These are phyloP conservation scores for Papilio glaucus DNA, from an alignment of 1,140 invertebrate species.

Conservation along the genomic window DNA sequence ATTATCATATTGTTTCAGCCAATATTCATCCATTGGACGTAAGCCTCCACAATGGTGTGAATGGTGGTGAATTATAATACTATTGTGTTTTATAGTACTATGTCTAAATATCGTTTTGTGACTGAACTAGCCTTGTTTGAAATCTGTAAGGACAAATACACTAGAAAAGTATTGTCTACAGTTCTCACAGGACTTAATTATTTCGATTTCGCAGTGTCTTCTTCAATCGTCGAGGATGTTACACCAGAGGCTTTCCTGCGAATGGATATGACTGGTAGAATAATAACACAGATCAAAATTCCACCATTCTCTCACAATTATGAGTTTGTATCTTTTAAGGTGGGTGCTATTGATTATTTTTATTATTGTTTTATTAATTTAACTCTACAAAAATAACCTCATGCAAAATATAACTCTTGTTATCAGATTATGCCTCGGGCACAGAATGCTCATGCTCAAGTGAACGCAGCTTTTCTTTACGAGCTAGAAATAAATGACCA, in stretches of 20 bases:
- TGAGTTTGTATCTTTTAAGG: constrained; percentile 5
- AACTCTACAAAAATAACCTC: not conserved
- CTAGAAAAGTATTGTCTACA: no score
- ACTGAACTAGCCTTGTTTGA: no score
- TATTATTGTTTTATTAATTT: not conserved
- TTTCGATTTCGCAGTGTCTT: constrained; percentile 40
- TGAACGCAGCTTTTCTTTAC: not conserved
- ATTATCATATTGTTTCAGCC: no score
- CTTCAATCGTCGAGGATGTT: not conserved
- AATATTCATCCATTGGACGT: no score
- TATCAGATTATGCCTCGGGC: constrained; percentile 1
- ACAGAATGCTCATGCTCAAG: not conserved
- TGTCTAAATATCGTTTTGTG: no score
- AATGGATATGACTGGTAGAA: constrained; percentile 4
- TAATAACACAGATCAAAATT: constrained; percentile 5
- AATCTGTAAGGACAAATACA: no score
- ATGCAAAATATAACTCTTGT: no score
- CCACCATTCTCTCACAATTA: constrained; percentile 7
- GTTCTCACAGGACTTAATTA: no score
- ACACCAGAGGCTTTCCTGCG: not conserved
- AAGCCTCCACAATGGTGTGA: no score
- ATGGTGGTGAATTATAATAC: no score
- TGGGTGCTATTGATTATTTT: not conserved
- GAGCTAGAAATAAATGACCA: not conserved
- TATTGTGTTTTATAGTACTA: no score